These are phyloP conservation scores for Gallinago jamesoni DNA, from an alignment of 2,113 vertebrate species.

Conservation along the genomic window DNA sequence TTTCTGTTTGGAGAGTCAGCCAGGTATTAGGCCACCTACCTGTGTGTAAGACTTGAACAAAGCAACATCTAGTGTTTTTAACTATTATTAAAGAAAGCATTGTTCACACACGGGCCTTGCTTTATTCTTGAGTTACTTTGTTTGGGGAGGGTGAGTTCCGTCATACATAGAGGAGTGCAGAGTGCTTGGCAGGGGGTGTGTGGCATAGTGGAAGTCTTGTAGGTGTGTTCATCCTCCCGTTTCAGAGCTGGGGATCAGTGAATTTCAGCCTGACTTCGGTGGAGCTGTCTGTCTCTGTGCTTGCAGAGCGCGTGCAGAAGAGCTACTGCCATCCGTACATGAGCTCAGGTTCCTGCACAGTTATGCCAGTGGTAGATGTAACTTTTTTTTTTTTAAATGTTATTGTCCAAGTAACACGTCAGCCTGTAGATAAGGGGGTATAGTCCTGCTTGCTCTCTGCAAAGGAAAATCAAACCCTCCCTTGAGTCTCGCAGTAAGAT, in stretches of 20 bases:
- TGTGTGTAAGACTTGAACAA: not conserved
- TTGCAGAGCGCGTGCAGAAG: not conserved
- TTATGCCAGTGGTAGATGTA: not conserved
- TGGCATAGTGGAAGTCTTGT: fast-evolving
- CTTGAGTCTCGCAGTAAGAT: too few relatives aligned
- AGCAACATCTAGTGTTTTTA: not conserved
- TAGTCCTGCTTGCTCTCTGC: not conserved
- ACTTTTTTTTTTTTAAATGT: not conserved
- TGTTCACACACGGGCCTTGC: not conserved
- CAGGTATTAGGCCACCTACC: not conserved
- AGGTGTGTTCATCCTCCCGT: not conserved
- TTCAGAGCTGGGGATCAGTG: not conserved
- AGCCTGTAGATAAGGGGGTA: fast-evolving
- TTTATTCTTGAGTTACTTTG: not conserved
- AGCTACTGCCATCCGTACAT: not conserved
- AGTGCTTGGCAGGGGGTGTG: fast-evolving
- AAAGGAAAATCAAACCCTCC: not conserved
- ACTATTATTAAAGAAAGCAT: not conserved
- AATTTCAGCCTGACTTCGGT: not conserved
- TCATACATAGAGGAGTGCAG: not conserved
- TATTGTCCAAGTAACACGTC: fast-evolving
- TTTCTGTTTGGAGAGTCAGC: not conserved
- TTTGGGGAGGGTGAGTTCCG: fast-evolving
- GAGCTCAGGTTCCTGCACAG: not conserved
- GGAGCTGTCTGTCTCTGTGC: not conserved